Conservation (phyloP, 2,797 vertebrate species). For the Benthosema pterotum region DNA sequence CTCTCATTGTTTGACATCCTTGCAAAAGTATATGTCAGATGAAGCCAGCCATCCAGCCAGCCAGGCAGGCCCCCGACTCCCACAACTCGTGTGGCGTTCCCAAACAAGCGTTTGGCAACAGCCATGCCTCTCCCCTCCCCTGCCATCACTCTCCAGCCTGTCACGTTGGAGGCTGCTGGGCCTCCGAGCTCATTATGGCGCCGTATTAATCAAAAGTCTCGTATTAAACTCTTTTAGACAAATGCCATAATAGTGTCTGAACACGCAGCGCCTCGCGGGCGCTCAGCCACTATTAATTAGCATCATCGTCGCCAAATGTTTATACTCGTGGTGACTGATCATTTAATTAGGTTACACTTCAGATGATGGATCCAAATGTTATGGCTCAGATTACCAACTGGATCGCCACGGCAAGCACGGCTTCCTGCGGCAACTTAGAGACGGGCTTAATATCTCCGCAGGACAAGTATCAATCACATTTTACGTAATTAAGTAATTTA, state of each 20-base stretch:
- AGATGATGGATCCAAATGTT: constrained; percentile 67
- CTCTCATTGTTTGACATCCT: no score
- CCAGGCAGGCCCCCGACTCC: no score
- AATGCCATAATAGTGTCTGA: constrained; percentile 16
- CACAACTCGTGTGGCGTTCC: no score
- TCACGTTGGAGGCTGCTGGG: constrained; percentile 2
- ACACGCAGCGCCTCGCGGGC: constrained; percentile 20
- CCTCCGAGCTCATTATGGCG: constrained; percentile 8
- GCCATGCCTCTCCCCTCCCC: neutral
- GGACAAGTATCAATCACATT: constrained; percentile 67
- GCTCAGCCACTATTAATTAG: constrained; percentile 59
- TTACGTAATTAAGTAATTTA: constrained; percentile 20
- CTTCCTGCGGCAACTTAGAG: constrained; percentile 46
- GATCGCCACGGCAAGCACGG: constrained; percentile 41
- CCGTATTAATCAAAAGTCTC: constrained; percentile 53
- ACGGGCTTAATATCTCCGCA: constrained; percentile 40
- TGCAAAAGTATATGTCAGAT: no score
- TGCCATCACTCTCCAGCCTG: constrained; percentile 29
- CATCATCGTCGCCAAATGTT: constrained; percentile 61
- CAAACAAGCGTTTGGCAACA: no score
- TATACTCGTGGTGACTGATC: constrained; percentile 55
- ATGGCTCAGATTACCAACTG: constrained; percentile 52
- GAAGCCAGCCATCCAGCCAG: no score
- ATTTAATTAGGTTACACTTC: constrained; percentile 68
- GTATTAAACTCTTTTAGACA: constrained; percentile 54